Evolutionary conservation across 2,888 invertebrate genomes (phyloP), one percentile per base, ranked within the genome.

Genomic region (Thereva unica): DNA sequence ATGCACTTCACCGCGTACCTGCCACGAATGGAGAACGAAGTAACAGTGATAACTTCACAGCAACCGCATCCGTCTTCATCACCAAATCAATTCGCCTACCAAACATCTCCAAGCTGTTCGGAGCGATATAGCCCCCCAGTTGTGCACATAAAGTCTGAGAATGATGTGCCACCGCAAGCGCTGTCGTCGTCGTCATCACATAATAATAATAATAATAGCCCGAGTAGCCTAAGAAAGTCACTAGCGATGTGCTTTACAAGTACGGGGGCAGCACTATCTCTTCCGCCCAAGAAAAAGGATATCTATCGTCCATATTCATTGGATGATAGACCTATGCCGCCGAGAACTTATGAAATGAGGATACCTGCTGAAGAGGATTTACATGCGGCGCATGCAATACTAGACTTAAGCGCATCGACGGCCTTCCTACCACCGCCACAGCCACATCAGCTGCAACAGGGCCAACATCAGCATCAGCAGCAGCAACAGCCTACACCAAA

Each of bases 211-310:
- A 23, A 67, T 61, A 52, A 67, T 53, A 9, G 37, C 72, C 74
- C 37, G 72, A 76, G 70, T 57, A 55, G 68, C 35, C 76, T 77
- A 61, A 76, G 87, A 78, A 91, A 91, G 81, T 90, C 91, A 69
- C 83, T 89, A 72, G 85, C 92, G 49, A 91, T 92, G 89, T 92
- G 91, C 77, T 92, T 90, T 79, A 92, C 92, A 61, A 92, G 92
- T 80, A 92, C 92, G 10, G 92, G 91, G 53, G 88, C 90, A n/a
- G 86, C 91, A 45, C 83, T 92, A 37, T 91, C 92, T 67, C 82
- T 93, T 75, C 93, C 94, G 71, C 93, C 93, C 3, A 93, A 93
- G 81, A 93, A 93, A 81, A 93, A 93, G 80, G 93, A 94, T 80
- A 92, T 94, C 74, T 94, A 93, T 80, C 85, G 93, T 70, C 94